phyloP scores from a whole-genome alignment of 2,797 vertebrate species.

The Sphenodon punctatus region DNA sequence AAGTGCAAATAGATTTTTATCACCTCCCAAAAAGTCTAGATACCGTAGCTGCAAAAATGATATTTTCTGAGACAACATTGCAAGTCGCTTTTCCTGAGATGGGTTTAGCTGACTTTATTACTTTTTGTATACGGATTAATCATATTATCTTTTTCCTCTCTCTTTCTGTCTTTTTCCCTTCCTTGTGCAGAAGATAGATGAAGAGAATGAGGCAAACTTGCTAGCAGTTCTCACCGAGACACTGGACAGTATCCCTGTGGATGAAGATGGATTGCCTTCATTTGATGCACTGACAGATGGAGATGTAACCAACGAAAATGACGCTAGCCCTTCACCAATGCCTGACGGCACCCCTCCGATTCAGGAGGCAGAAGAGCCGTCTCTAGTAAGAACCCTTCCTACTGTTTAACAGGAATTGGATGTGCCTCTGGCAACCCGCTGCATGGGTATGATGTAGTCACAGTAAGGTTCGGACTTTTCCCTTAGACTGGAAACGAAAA shows the following conservation, averaged over 20 bases:
- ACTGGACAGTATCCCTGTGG: conserved; percentile 98
- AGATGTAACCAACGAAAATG: conserved; percentile 97
- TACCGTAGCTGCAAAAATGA: conserved; percentile 13
- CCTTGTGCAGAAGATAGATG: conserved; percentile 93
- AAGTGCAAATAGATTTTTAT: not conserved
- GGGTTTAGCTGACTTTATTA: not conserved
- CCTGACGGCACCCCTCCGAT: conserved; percentile 90
- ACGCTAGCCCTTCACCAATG: conserved; percentile 92
- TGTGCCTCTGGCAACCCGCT: conserved; percentile 74
- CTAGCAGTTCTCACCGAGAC: conserved; percentile 99
- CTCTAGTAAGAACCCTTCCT: conserved; percentile 91
- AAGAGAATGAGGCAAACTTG: conserved; percentile 99
- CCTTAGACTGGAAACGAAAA: conserved; percentile 57
- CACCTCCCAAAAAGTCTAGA: not conserved
- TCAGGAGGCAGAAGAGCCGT: conserved; percentile 97
- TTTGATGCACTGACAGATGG: conserved; percentile 98
- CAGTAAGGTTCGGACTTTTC: conserved; percentile 72
- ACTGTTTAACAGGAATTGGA: conserved; percentile 76
- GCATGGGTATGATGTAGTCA: conserved; percentile 77
- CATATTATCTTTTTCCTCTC: not conserved
- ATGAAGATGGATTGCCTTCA: conserved; percentile 99
- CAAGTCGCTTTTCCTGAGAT: not conserved
- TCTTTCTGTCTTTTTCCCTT: not conserved
- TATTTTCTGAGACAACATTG: not conserved
- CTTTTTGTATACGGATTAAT: not conserved